Evolutionary conservation across 92 coral and sea anemone species (phyloP).

Genomic region (Umimayanthus kanabou): DNA sequence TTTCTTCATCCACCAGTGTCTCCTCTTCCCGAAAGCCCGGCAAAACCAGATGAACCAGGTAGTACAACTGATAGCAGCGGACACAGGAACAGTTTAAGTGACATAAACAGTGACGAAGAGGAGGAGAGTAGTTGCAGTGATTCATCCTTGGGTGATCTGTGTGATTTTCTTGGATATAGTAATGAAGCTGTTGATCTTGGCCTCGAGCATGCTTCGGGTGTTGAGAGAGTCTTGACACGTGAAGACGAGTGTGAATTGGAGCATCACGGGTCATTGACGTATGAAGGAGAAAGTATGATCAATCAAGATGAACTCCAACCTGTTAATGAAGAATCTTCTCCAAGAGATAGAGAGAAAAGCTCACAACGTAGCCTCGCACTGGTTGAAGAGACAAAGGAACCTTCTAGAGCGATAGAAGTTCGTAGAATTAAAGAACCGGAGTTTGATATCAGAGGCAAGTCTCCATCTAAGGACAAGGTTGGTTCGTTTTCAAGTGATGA

Average conservation of each 20-base stretch:
- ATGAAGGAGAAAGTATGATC: not conserved
- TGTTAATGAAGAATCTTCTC: not conserved
- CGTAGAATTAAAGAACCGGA: not conserved
- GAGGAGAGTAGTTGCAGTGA: not conserved
- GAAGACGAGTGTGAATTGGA: not conserved
- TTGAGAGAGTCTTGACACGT: not conserved
- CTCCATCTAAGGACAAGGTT: not conserved
- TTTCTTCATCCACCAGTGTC: slow-evolving; percentile 41
- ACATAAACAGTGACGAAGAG: slow-evolving; percentile 14
- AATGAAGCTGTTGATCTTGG: not conserved
- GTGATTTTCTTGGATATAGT: slow-evolving; percentile 27
- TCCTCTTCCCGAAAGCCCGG: slow-evolving; percentile 34
- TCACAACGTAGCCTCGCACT: not conserved
- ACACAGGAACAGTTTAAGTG: slow-evolving; percentile 13
- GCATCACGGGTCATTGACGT: not conserved
- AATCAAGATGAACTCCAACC: not conserved
- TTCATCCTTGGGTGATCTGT: slow-evolving; percentile 29
- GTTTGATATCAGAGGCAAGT: not conserved
- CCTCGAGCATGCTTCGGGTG: not conserved
- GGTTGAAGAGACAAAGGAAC: not conserved
- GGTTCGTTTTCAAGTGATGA: not conserved
- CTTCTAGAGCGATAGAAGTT: not conserved
- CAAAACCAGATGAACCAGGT: not conserved
- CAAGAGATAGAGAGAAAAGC: not conserved
- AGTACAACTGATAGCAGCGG: not conserved